Conservation (phyloP, 2,888 invertebrate species). For the Neuroscelio doddi region DNA sequence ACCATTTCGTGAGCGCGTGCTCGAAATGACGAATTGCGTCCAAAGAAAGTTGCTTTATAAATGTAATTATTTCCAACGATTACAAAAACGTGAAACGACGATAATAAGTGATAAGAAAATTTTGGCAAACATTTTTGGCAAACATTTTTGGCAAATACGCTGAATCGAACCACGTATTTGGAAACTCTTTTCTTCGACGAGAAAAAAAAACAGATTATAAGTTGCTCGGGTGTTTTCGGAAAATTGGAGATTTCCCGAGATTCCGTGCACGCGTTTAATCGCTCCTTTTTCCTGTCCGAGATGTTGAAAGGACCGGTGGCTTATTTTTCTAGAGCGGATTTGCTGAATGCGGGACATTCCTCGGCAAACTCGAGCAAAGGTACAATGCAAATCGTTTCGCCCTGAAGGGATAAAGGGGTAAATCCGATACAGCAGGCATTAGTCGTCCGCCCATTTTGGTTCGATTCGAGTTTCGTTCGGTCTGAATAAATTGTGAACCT, state of each 20-base stretch:
- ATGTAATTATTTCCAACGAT: no score
- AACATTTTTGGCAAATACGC: no score
- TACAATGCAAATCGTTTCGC: constrained; percentile 11
- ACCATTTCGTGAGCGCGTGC: no score
- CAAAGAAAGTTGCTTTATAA: no score
- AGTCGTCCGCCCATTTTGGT: background rate
- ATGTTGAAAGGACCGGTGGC: constrained; percentile 2
- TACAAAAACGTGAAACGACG: no score
- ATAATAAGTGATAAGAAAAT: no score
- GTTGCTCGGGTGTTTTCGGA: background rate
- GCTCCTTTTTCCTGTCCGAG: background rate
- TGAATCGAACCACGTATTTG: no score
- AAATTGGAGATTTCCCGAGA: constrained; percentile 6
- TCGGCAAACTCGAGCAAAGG: constrained; percentile 8
- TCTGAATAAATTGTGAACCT: background rate
- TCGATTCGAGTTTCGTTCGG: background rate
- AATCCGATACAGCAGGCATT: constrained; percentile 14
- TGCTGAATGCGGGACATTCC: constrained; percentile 13
- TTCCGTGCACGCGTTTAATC: no score
- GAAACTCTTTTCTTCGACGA: no score
- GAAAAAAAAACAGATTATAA: constrained; percentile 11
- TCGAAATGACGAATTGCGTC: no score
- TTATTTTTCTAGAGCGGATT: no score
- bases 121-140: no score
- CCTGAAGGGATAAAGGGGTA: constrained; percentile 27